Evolutionary conservation across 2,888 invertebrate genomes (phyloP).

Genomic region (Netelia fuscicornis): DNA sequence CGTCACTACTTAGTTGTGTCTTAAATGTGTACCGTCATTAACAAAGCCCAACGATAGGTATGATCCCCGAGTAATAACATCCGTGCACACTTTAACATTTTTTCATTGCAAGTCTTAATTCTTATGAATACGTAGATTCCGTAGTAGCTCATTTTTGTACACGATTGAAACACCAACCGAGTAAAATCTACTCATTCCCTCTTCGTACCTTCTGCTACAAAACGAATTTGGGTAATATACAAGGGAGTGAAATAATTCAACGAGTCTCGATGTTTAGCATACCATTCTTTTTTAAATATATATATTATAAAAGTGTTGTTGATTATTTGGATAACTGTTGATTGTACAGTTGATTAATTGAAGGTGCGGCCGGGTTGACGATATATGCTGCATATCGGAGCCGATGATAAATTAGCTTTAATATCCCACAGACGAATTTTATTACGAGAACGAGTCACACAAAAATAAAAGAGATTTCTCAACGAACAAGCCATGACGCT

Average conservation of each 20-base stretch:
- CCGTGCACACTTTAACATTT: too few species aligned
- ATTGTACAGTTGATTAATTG: slow-evolving; percentile 69
- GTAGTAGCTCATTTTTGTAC: not conserved
- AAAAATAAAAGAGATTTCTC: slow-evolving; percentile 43
- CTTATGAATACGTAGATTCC: not conserved
- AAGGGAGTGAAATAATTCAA: slow-evolving; percentile 15
- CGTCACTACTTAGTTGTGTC: too few species aligned
- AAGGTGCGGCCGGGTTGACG: slow-evolving; percentile 53
- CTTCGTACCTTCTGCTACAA: not conserved
- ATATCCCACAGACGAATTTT: slow-evolving; percentile 55
- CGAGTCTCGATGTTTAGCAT: slow-evolving; percentile 22
- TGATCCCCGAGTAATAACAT: too few species aligned
- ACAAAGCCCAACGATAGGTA: too few species aligned
- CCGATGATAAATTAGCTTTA: slow-evolving; percentile 59
- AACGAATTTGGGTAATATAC: not conserved
- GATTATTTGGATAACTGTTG: slow-evolving; percentile 70
- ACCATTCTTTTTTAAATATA: slow-evolving; percentile 18
- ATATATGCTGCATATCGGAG: slow-evolving; percentile 46
- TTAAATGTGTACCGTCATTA: too few species aligned
- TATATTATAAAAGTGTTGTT: slow-evolving; percentile 62
- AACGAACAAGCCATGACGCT: slow-evolving; percentile 75
- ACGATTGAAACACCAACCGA: not conserved
- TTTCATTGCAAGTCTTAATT: too few species aligned
- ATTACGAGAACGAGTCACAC: not conserved
- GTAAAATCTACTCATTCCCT: not conserved